Evolutionary conservation across 1,140 invertebrate genomes (phyloP).

Genomic region (Bombus sibiricus): DNA sequence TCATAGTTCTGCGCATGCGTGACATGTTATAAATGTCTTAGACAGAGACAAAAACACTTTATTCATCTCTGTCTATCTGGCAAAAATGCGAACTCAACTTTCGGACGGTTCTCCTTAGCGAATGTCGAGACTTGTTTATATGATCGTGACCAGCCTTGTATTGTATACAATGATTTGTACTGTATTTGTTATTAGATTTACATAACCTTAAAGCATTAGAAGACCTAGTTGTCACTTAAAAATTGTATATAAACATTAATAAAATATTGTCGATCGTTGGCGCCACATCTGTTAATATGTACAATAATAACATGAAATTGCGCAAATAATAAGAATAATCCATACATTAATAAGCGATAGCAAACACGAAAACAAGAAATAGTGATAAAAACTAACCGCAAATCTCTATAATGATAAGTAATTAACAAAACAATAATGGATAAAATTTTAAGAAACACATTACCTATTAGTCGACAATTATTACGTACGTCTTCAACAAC

Average conservation of each 20-base stretch:
- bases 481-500: conserved; percentile 25
- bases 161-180: neutral
- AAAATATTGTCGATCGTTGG: neutral
- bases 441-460: conserved; percentile 66
- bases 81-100: too few species aligned
- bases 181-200: neutral
- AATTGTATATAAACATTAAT: neutral
- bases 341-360: too few species aligned
- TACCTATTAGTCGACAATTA: conserved; percentile 48
- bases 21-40: too few species aligned
- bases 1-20: too few species aligned
- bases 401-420: neutral
- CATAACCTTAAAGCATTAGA: neutral
- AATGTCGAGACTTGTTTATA: too few species aligned
- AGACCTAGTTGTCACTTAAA: neutral
- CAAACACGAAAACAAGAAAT: too few species aligned
- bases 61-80: too few species aligned
- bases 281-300: neutral
- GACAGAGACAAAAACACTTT: too few species aligned
- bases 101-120: too few species aligned
- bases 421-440: conserved; percentile 59
- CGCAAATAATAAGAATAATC: neutral
- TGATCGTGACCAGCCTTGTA: too few species aligned
- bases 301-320: neutral
- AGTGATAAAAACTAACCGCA: neutral